Base-by-base conservation (phyloP, 2,113 vertebrate species). In the Hippocampus barbouri region DNA sequence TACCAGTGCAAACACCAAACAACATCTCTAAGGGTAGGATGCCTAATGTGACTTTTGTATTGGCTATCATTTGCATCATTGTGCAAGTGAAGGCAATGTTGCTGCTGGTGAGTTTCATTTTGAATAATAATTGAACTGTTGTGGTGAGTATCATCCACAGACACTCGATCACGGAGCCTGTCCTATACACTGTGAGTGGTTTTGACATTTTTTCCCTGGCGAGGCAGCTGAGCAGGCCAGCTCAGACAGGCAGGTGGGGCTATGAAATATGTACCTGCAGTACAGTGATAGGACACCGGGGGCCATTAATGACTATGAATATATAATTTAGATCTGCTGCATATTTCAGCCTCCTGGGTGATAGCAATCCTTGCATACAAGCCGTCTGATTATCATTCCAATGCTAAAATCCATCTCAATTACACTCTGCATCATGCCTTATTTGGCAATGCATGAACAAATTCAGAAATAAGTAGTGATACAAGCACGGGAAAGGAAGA, bases 391-490 rank as follows among this genome's bases (percentile, higher is more conserved):
- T 88, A 89, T 86, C 84, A 86, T 88, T 72, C 72, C 72, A 64
- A 83, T 77, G 75, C 82, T 74, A 84, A 88, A 85, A 89, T 89
- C 83, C 75, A 88, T 91, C 87, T 90, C 83, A 83, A 89, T 91
- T 90, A 87, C 69, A 77, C 54, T 12, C 59, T 81, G 80, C 83
- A 88, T 87, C 89, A 83, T 67, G 56, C 73, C 83, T 80, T 73
- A 79, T 85, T 83, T 86, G 75, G 73, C 14, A 56, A 76, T 56
- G 80, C 71, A 76, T 74, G 66, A 79, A 74, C 11, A 14, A 72
- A 82, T 66, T 49, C 30, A 78, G 75, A 70, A 73, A 79, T 74
- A 68, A 80, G 54, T 70, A 76, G 74, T 76, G 72, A 74, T 1
- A 5, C 10, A 68, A n/a, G 21, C 25, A 4, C 45, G 61, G 68